A percentile compares a stretch with the other conserved stretches of the same genome.
Evolutionary conservation across 2,797 vertebrate species (phyloP).

Genomic region (Takifugu ocellatus): DNA sequence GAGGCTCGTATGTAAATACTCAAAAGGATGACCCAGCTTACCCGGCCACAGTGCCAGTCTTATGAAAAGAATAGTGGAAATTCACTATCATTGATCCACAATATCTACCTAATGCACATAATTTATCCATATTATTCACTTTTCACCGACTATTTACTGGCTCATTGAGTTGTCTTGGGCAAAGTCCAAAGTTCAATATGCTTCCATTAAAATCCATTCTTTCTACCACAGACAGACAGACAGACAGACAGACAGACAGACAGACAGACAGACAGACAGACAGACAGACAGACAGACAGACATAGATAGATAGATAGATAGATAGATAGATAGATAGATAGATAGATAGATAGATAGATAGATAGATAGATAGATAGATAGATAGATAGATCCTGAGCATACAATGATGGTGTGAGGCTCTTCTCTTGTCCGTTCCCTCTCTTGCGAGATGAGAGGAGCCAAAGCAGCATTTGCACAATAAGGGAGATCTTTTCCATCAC

Average conservation of each 20-base stretch:
- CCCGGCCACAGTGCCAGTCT: constrained; percentile 14
- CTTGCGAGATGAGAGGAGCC: constrained; percentile 22
- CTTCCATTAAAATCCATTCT: constrained; percentile 39
- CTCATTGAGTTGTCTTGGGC: constrained; percentile 55
- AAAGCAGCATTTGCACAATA: constrained; percentile 60
- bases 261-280: not conserved
- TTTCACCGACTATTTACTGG: constrained; percentile 62
- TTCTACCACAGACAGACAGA: not conserved
- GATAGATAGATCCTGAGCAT: constrained; percentile 20
- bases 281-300: constrained; percentile 1
- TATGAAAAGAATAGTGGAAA: constrained; percentile 39
- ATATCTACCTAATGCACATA: constrained; percentile 45
- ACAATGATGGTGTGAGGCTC: constrained; percentile 22
- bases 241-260: not conserved
- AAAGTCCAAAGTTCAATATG: constrained; percentile 46
- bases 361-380: constrained; percentile 6
- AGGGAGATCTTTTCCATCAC: constrained; percentile 47
- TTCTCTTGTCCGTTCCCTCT: constrained; percentile 55
- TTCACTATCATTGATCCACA: constrained; percentile 36
- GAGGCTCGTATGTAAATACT: constrained; percentile 24
- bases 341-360: constrained; percentile 17
- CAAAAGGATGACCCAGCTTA: constrained; percentile 1
- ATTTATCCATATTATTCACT: constrained; percentile 62
- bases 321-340: constrained; percentile 30
- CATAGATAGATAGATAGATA: constrained; percentile 29